Evolutionary conservation across 2,113 vertebrate genomes (phyloP), one percentile per base, ranked within the genome.

Genomic region (Steatornis caripensis): DNA sequence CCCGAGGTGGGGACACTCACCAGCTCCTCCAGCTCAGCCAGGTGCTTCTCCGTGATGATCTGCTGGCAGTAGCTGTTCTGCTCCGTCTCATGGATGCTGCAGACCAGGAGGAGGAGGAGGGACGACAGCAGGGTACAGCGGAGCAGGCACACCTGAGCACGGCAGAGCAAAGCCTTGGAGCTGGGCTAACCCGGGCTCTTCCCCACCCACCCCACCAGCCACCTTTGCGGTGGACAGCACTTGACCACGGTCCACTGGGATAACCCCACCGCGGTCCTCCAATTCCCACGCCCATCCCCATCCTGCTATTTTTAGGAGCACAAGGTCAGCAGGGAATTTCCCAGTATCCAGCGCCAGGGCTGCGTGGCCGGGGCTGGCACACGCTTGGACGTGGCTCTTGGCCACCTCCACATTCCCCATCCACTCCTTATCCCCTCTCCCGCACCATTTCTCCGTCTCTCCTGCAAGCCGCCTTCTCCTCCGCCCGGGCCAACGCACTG

Each of bases 1-100:
- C n/a, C n/a, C n/a, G n/a, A n/a, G n/a, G n/a, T n/a, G 9, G 26
- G 9, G 61, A 54, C 62, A 96, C 98, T 98, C 88, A 98, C 98
- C 98, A 98, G 90, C 22, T 97, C 81, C 69, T 98, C 94, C 75
- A 98, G 95, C 34, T 81, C 61, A 3, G 74, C 78, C 86, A 98
- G 95, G 92, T 98, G 98, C 43, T 87, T 76, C 2, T 96, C 55
- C 0, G 94, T 94, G 88, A 98, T 98, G 93, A 98, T 95, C 88
- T 97, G 95, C 37, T 95, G 66, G 88, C 97, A 97, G 66, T 98
- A 86, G 55, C 84, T 95, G 90, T 97, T 97, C 94, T 96, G 93
- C 69, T 97, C 84, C 0, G 95, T 96, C 68, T 91, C 93, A 91
- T 95, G 91, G 89, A 95, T 62, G 77, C 71, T 92, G 72, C 93